A percentile compares a stretch with the other conserved stretches of the same genome.
Conservation (phyloP, 2,888 invertebrate genomes). For the Orthosia cruda region DNA sequence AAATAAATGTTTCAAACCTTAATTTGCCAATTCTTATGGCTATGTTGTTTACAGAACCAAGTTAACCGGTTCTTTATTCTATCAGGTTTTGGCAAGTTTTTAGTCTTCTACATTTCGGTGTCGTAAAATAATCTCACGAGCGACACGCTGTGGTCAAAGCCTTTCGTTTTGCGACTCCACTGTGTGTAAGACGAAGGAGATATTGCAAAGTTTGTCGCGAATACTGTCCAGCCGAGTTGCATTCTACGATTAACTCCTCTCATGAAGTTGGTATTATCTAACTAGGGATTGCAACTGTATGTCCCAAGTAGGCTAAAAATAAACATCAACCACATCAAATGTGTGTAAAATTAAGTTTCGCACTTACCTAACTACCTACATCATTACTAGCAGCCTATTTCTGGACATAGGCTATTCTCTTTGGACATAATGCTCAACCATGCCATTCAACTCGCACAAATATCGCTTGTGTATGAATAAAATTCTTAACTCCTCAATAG, state of each 20-base stretch:
- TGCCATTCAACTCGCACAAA: no score
- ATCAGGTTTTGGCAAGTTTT: not conserved
- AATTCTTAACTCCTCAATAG: slow-evolving; percentile 1
- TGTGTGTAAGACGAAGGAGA: no score
- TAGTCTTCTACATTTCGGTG: no score
- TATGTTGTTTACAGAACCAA: no score
- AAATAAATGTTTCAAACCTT: no score
- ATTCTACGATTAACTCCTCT: not conserved
- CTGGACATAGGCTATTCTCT: no score
- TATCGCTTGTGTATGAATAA: no score
- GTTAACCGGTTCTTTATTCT: not conserved
- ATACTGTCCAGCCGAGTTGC: not conserved
- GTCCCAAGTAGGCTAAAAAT: no score
- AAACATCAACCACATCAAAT: not conserved
- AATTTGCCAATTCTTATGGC: no score
- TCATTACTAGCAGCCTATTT: not conserved
- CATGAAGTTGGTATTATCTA: not conserved
- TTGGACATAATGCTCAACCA: no score
- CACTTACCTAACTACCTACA: not conserved
- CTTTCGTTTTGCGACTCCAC: not conserved
- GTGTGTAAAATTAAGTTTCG: not conserved
- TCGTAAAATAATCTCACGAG: no score
- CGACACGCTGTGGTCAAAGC: not conserved
- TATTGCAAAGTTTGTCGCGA: not conserved
- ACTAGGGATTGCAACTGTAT: no score